phyloP scores from a whole-genome alignment of 2,888 invertebrate genomes.

The Ormyrus thymus region DNA sequence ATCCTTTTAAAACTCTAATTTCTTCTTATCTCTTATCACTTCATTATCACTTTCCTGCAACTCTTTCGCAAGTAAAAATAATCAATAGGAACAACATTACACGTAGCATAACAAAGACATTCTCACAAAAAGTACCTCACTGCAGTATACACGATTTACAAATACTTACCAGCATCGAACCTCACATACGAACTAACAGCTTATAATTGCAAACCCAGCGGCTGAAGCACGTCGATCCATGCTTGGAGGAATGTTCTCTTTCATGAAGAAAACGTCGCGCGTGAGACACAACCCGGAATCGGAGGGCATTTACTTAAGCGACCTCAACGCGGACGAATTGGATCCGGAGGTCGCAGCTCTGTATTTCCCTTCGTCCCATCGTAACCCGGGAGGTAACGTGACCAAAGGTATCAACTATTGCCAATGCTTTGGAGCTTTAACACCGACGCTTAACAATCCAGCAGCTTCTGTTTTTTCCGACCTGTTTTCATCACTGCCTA shows the following conservation, averaged over 20 bases:
- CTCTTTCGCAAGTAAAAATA: too few species aligned
- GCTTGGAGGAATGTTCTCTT: constrained; percentile 93
- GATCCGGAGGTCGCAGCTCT: constrained; percentile 94
- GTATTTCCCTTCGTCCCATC: constrained; percentile 84
- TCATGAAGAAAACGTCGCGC: constrained; percentile 86
- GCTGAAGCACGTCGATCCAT: constrained; percentile 81
- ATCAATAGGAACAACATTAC: too few species aligned
- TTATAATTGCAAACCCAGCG: constrained; percentile 56
- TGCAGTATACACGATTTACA: too few species aligned
- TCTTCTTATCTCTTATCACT: constrained; percentile 1
- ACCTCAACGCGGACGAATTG: constrained; percentile 90
- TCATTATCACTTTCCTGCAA: constrained; percentile 5
- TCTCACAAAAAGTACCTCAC: too few species aligned
- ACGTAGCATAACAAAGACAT: too few species aligned
- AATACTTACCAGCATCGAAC: too few species aligned
- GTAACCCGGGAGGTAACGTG: constrained; percentile 63
- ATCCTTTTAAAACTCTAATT: background rate
- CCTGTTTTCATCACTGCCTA: too few species aligned
- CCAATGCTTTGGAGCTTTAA: constrained; percentile 55
- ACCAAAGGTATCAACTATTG: constrained; percentile 69
- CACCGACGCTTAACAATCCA: background rate
- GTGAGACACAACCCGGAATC: constrained; percentile 79
- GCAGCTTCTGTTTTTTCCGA: too few species aligned
- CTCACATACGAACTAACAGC: constrained; percentile 37
- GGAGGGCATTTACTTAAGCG: constrained; percentile 94